Base-by-base conservation (phyloP, 2,113 vertebrate species). In the Sisor rabdophorus region DNA sequence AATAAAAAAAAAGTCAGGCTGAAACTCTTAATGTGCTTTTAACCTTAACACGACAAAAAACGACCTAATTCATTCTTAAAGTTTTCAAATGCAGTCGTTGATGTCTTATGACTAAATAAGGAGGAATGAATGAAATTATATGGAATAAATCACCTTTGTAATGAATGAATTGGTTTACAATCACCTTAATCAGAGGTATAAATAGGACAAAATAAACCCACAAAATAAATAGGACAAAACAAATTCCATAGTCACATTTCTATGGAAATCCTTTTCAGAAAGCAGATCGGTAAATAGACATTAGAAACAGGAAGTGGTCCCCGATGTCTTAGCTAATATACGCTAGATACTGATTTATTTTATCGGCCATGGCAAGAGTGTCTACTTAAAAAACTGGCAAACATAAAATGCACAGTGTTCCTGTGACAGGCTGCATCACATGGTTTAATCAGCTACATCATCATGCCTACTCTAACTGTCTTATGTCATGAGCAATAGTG, bases 401-500 rank as follows among this genome's bases (percentile, higher is more conserved):
- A 53, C 9, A 1, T 12, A n/a, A 65, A 52, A 54, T 24, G 4
- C 53, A 30, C 48, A 61, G 71, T 71, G 64, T 44, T n/a, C 20
- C 28, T 73, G 56, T 56, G 50, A 71, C 40, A 71, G 64, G 40
- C 48, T 53, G 54, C 19, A 28, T 77, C 81, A 75, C 52, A 75
- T 61, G 47, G 73, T 68, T 32, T 78, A 60, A 71, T 71, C 59
- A 60, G 56, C 64, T 73, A 56, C 71, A 67, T 76, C 73, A 81
- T 59, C 72, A 71, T 26, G 59, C 26, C 52, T 65, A 60, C 32
- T 36, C 3, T 36, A 36, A 56, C 54, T 68, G 26, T 78, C 59
- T 80, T 75, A 24, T 78, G 72, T 80, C 81, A 68, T 61, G 56
- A 44, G 71, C 77, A 71, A 75, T 47, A 22, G 28, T 78, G 75